Evolutionary conservation across 2,888 invertebrate species (phyloP), one percentile per base, ranked within the genome.

Genomic region (Aquatica leii): DNA sequence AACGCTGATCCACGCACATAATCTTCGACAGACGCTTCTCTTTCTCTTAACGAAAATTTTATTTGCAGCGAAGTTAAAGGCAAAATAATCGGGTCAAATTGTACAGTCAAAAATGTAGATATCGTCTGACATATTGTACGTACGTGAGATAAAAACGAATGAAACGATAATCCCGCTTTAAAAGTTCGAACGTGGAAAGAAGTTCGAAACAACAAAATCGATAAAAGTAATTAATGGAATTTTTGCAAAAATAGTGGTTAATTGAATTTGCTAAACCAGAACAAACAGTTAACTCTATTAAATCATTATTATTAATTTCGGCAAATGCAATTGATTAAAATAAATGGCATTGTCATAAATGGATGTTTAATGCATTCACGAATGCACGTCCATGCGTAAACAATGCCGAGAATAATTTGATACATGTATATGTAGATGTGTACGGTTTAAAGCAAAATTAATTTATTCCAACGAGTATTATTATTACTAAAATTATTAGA

Each of bases 301-400:
- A 52, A 62, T 62, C 62, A 62, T 51, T 57, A 59, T 63, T 63
- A 63, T 63, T 54, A 55, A 51, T 59, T 63, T 63, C 51, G 17
- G 59, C 49, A 63, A 63, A 63, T 59, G 55, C 35, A 43, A 63
- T 63, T 55, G 63, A 63, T 59, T 59, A 51, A 53, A 37, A 63
- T 49, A 54, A 63, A 55, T 59, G 59, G 55, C 31, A 35, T 48
- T 50, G 31, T 21, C 49, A 35, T 24, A 53, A 12, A 48, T 54
- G 48, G 35, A 41, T 12, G 54, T 50, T 59, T 60, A 60, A 60
- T 60, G 53, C 49, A 60, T 60, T 60, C 54, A 40, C 34, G 60
- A 41, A 40, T 49, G 49, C 54, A 60, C 37, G 40, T 35, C 17
- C 55, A 56, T 15, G 14, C 35, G 34, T 12, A 59, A 43, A 46